Base-by-base conservation (phyloP, 2,888 invertebrate genomes). In the Bellardia pandia region DNA sequence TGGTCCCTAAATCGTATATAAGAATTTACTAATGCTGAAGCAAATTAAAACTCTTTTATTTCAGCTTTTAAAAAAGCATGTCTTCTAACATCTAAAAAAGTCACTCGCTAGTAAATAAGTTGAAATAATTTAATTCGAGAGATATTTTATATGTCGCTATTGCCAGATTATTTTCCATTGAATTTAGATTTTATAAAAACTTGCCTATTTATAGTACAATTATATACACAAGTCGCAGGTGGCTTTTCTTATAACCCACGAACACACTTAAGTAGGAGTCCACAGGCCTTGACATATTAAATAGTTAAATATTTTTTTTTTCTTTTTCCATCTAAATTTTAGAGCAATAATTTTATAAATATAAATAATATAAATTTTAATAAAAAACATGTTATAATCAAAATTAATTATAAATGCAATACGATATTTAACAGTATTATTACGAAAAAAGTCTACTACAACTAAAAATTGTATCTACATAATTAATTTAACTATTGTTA, bases 401-500 rank as follows among this genome's bases (percentile, higher is more conserved):
- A 69, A 82, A 75, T 58, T 68, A 62, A 69, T 75, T 82, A 56
- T n/a, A 30, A 68, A 82, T 40, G 60, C 58, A 58, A 75, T 74
- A 23, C 56, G 64, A 66, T 74, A 64, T 30, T 48, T 72, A 23
- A 37, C 13, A 42, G 5, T 23, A 45, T 42, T 48, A 56, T 53
- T 37, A 16, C 4, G 4, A 23, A 56, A 56, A 56, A 56, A 68
- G 48, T 1, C 16, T 78, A 23, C n/a, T 45, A 23, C 68, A 60
- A 68, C 53, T 23, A 56, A 42, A 45, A 45, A 51, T 53, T 72
- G n/a, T 16, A 37, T 68, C n/a, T 60, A 51, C 75, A 75, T 75
- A 68, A 82, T 75, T 82, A 82, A 68, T 62, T 53, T 42, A 30
- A 45, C 16, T 30, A 82, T 76, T 82, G 60, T 76, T 81, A 37